Base-by-base conservation (phyloP, 35 echinoderm and acorn worm species). In the Lytechinus pictus region DNA sequence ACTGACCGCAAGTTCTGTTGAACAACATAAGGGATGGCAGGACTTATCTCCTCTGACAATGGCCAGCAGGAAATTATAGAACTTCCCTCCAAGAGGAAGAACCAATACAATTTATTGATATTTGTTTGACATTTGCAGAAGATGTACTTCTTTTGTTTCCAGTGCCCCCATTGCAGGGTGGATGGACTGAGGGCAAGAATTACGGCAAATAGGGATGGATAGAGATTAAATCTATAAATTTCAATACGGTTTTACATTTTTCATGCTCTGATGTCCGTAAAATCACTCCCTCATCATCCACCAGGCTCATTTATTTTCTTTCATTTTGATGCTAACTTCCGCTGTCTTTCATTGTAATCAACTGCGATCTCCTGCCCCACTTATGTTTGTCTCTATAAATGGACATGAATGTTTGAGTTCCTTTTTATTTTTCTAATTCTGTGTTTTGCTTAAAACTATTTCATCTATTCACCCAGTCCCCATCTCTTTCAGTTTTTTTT, bases 71-170 rank as follows among this genome's bases (percentile, higher is more conserved):
- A 89, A 89, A 89, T 89, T 89, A 89, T 53, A 19, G 87, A 89
- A 89, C 87, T 89, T 89, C 87, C 87, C 87, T 89, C 87, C 10
- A 9, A 2, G 52, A 89, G 87, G 87, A 89, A 89, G 52, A 27
- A 71, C 61, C 10, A 33, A 89, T 53, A 89, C 28, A 33, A 89
- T 89, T 53, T 89, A 89, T 53, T 33, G 87, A 89, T 89, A 89
- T 52, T 89, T 89, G 87, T 29, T 53, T 89, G 87, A 89, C 87
- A 89, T 89, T 89, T 89, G 87, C 28, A 89, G 87, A 89, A 89
- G 87, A 89, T 89, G 87, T 89, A 89, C 87, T 89, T 89, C 87
- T 89, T 89, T 89, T 89, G 87, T 89, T 89, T 13, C 61, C 61
- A 71, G 61, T 71, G 61, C 61, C 61, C 61, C 24, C 61, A 71